Evolutionary conservation across 2,888 invertebrate species (phyloP), one percentile per base, ranked within the genome.

Genomic region (Phorcus lineatus): DNA sequence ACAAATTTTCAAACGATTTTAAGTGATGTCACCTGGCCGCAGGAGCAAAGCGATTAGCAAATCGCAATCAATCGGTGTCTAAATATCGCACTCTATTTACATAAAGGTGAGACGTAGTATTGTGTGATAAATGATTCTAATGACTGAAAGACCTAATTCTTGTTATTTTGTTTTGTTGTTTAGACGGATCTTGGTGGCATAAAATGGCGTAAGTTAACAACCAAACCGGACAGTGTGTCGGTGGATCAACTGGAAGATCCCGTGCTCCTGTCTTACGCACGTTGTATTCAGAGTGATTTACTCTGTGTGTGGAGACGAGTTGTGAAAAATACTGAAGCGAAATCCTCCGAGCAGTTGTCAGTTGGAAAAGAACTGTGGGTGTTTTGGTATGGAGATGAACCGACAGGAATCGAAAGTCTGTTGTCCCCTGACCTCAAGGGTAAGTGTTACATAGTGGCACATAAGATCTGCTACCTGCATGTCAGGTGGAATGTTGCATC

Each of bases 151-250:
- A 57, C 24, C 24, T 57, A 57, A 19, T 57, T 57, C 57, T 57
- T 31, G 28, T 70, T 70, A 36, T 70, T 19, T 36, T 70, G 31
- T 36, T 70, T 84, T 82, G 62, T 31, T 79, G 95, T 96, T 17
- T 95, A 99, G 99, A 99, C 99, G 94, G 99, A 99, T 95, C 95
- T 99, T 93, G 97, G 97, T 95, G 99, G 99, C 93, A 99, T 99
- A 94, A 98, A 98, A 97, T 99, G 99, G 99, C 97, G 97, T 95
- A 97, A 97, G 83, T 84, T 91, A 36, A 85, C 86, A 55, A 86
- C 88, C 54, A 86, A 87, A 57, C 86, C 89, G n/a, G 84, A 87
- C 47, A 86, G 86, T 74, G 82, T 79, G 19, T 75, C 79, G 24
- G 86, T 90, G 36, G 89, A 91, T 79, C 89, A 87, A 40, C 84